Conservation (phyloP, 2,113 vertebrate species). For the Telmatochromis sp. region DNA sequence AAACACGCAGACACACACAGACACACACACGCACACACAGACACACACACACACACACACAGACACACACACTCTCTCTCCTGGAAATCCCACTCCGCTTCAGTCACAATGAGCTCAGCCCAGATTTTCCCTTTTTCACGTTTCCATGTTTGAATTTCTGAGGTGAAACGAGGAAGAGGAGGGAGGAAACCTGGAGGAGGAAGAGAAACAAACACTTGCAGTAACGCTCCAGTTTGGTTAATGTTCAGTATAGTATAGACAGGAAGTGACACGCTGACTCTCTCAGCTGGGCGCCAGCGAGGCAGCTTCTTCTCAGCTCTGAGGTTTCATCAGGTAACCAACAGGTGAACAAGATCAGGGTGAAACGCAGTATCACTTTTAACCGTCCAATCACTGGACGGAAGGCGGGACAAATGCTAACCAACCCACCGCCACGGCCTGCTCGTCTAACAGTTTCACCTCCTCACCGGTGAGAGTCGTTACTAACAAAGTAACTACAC, state of each 20-base stretch:
- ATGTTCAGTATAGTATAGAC: not conserved
- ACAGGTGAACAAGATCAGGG: not conserved
- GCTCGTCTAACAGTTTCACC: not conserved
- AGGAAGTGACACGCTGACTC: not conserved
- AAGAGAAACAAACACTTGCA: not conserved
- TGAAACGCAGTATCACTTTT: not conserved
- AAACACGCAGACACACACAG: not conserved
- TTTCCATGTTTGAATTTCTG: not conserved
- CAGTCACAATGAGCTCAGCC: not conserved
- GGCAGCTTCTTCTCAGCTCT: not conserved
- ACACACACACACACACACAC: not conserved
- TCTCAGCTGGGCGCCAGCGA: not conserved
- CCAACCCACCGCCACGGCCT: not conserved
- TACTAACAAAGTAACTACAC: not conserved
- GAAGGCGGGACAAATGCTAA: not conserved
- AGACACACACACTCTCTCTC: not conserved
- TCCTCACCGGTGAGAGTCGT: not conserved
- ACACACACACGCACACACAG: accelerated
- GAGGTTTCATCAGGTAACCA: not conserved
- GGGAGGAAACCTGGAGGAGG: not conserved
- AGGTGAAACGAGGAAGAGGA: not conserved
- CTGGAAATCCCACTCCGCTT: not conserved
- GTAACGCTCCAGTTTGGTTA: not conserved
- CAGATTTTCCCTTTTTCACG: not conserved
- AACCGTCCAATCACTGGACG: not conserved